phyloP scores from a whole-genome alignment of 2,113 vertebrate genomes.

The Atrichornis clamosus region DNA sequence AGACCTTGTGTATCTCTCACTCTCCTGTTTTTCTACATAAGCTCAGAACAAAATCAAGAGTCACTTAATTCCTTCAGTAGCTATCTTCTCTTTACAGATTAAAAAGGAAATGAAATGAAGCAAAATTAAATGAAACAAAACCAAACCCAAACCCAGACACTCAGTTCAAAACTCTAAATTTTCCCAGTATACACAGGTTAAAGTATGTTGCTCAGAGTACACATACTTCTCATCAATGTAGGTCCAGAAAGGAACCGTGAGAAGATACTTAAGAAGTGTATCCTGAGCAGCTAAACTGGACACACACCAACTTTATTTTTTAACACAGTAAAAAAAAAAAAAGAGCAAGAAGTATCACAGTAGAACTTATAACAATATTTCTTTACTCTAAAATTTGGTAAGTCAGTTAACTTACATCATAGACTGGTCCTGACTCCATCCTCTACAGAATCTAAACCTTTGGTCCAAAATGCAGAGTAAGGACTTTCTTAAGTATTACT shows the following conservation, averaged over 20 bases:
- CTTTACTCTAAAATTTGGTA: not conserved
- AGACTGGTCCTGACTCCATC: not conserved
- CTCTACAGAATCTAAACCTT: not conserved
- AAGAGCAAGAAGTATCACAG: not conserved
- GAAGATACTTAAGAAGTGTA: rapidly evolving
- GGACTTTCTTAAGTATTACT: not conserved
- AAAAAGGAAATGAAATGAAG: not conserved
- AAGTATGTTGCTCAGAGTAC: not conserved
- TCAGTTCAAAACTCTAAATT: not conserved
- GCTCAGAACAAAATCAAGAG: not conserved
- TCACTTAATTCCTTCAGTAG: not conserved
- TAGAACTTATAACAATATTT: not conserved
- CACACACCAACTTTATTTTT: not conserved
- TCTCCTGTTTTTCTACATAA: not conserved
- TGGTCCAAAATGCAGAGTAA: not conserved
- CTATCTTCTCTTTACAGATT: not conserved
- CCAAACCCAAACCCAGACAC: not conserved
- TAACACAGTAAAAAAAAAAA: not conserved
- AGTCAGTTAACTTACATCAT: not conserved
- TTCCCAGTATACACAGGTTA: not conserved
- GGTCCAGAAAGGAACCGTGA: not conserved
- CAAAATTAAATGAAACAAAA: not conserved
- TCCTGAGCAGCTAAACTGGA: not conserved
- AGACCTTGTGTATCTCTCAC: not conserved
- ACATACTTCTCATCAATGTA: not conserved